Evolutionary conservation across 2,797 vertebrate genomes (phyloP).

Genomic region (Vespertilio murinus): DNA sequence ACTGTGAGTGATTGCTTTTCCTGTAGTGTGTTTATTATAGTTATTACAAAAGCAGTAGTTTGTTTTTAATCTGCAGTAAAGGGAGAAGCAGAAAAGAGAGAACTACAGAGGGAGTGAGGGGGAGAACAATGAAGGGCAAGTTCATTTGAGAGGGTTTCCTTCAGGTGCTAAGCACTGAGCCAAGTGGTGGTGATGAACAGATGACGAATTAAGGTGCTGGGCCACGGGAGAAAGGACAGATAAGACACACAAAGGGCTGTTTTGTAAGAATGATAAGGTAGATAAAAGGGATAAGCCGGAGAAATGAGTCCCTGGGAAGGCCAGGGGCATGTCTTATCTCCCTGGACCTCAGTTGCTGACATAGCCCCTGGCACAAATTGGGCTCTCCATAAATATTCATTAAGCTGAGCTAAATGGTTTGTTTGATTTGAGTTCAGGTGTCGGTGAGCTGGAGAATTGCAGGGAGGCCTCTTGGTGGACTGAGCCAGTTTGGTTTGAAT

Average conservation of each 20-base stretch:
- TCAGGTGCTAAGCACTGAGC: neutral
- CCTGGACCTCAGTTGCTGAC: neutral
- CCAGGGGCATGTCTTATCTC: neutral
- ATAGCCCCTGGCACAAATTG: neutral
- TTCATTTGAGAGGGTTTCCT: neutral
- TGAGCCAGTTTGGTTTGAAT: slow-evolving; percentile 11
- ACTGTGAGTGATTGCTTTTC: neutral
- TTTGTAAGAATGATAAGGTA: neutral
- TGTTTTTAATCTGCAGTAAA: neutral
- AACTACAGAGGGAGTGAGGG: neutral
- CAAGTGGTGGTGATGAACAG: neutral
- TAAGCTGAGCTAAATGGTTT: neutral
- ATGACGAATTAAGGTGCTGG: neutral
- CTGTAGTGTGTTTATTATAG: neutral
- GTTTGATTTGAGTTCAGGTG: neutral
- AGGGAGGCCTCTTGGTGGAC: neutral
- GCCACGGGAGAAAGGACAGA: neutral
- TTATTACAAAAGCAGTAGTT: neutral
- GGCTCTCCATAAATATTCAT: neutral
- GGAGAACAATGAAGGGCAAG: neutral
- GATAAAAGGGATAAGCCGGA: neutral
- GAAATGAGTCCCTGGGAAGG: neutral
- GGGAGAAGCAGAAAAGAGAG: neutral
- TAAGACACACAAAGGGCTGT: neutral
- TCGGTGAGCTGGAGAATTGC: neutral